phyloP scores from a whole-genome alignment of 53 echinoderm and acorn worm genomes.

The Holothuria leucospilota region DNA sequence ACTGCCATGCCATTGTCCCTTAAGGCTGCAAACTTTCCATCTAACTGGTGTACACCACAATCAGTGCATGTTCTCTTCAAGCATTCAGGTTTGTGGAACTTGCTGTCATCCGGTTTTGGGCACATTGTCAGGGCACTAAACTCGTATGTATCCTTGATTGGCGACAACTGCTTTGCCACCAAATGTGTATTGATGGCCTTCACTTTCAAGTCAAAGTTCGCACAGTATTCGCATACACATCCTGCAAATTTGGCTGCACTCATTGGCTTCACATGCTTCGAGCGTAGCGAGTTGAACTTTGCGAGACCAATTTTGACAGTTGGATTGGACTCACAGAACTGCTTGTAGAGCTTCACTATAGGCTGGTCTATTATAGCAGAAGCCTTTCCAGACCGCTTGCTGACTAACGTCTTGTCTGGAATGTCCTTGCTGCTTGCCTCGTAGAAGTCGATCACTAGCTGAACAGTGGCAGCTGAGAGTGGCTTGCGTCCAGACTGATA shows the following conservation, averaged over 20 bases:
- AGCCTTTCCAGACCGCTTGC: slow-evolving; percentile 57
- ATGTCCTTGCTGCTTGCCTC: slow-evolving; percentile 44
- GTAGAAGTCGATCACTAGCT: slow-evolving; percentile 58
- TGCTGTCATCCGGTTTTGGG: slow-evolving; percentile 1
- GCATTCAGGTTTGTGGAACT: slow-evolving; percentile 42
- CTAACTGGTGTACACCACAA: slow-evolving; percentile 57
- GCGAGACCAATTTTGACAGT: neutral
- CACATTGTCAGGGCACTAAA: slow-evolving; percentile 38
- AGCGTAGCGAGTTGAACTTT: slow-evolving; percentile 36
- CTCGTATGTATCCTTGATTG: slow-evolving; percentile 34
- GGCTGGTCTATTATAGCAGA: slow-evolving; percentile 43
- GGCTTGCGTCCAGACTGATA: slow-evolving; percentile 19
- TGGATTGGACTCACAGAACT: slow-evolving; percentile 35
- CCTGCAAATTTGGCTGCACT: slow-evolving; percentile 44
- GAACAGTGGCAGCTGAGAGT: slow-evolving; percentile 9
- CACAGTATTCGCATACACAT: slow-evolving; percentile 71
- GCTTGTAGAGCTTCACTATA: slow-evolving; percentile 31
- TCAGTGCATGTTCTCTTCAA: slow-evolving; percentile 35
- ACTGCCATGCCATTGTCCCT: slow-evolving; percentile 19
- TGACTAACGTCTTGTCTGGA: slow-evolving; percentile 67
- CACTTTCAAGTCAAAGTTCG: slow-evolving; percentile 58
- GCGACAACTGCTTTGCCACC: slow-evolving; percentile 13
- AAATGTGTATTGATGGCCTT: slow-evolving; percentile 41
- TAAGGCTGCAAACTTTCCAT: slow-evolving; percentile 14
- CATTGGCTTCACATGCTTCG: slow-evolving; percentile 39